Evolutionary conservation across 2,797 vertebrate species (phyloP).

Genomic region (Megalops cyprinoides): DNA sequence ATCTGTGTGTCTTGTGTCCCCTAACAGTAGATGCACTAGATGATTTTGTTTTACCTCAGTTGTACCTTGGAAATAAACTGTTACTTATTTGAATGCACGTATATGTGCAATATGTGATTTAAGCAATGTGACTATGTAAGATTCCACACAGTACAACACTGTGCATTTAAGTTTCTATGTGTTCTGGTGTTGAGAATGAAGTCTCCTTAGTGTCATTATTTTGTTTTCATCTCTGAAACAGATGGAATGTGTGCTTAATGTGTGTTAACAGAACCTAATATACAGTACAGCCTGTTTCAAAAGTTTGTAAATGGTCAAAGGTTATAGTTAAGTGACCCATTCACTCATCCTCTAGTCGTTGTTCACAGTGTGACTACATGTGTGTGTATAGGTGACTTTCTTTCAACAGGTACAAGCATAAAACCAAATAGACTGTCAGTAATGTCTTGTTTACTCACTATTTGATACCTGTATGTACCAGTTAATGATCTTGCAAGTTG

Average conservation of each 20-base stretch:
- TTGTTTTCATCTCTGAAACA: conserved; percentile 4
- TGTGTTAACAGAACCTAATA: background rate
- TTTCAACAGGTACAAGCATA: conserved; percentile 4
- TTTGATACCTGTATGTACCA: background rate
- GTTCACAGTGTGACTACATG: background rate
- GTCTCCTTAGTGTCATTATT: background rate
- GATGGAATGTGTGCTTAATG: conserved; percentile 12
- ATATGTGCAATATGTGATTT: background rate
- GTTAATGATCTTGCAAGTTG: background rate
- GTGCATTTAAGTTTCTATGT: background rate
- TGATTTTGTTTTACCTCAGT: conserved; percentile 4
- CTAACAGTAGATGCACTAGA: conserved; percentile 4
- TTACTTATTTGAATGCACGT: background rate
- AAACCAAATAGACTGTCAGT: conserved; percentile 17
- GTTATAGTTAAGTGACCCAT: background rate
- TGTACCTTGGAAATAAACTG: background rate
- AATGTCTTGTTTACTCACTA: background rate
- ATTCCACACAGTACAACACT: background rate
- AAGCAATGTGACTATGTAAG: background rate
- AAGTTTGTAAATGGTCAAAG: background rate
- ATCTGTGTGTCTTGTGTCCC: background rate
- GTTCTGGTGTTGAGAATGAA: conserved; percentile 4
- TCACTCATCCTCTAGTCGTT: background rate
- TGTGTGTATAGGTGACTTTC: conserved; percentile 1
- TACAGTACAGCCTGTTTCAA: background rate